Conservation (phyloP, 2,888 invertebrate species). For the Mesorhabditis sp. region DNA sequence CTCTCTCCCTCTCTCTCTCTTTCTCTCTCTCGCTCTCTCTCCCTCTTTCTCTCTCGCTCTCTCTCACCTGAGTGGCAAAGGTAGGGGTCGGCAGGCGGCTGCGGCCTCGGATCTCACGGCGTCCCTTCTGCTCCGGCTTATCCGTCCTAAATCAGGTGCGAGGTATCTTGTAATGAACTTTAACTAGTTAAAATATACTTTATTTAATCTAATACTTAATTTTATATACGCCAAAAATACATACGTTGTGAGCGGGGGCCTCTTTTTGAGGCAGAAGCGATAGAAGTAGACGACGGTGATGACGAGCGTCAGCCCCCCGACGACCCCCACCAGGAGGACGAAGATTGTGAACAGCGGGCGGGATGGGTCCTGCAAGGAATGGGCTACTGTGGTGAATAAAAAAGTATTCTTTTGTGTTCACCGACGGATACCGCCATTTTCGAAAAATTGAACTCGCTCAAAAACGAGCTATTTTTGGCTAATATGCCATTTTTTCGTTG, state of each 20-base stretch:
- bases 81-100: conserved; percentile 42
- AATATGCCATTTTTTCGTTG: no score
- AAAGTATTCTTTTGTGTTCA: no score
- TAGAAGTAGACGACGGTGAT: conserved; percentile 48
- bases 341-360: conserved; percentile 47
- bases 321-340: conserved; percentile 45
- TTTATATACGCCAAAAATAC: conserved; percentile 7
- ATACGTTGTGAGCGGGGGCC: conserved; percentile 42
- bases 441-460: no score
- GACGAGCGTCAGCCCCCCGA: conserved; percentile 48
- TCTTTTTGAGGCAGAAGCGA: conserved; percentile 41
- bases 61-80: conserved; percentile 27
- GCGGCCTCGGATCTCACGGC: conserved; percentile 35
- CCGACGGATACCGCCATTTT: no score
- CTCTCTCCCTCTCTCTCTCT: no score
- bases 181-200: not conserved
- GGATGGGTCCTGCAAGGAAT: conserved; percentile 32
- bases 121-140: conserved; percentile 44
- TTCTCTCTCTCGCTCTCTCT: no score
- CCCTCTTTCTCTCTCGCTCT: not conserved
- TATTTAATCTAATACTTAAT: not conserved
- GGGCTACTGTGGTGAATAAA: no score
- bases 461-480: no score
- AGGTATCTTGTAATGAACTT: conserved; percentile 5
- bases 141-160: conserved; percentile 29